These are phyloP conservation scores for Himalopsyche tibetana DNA, from an alignment of 2,888 invertebrate species.

Conservation along the genomic window DNA sequence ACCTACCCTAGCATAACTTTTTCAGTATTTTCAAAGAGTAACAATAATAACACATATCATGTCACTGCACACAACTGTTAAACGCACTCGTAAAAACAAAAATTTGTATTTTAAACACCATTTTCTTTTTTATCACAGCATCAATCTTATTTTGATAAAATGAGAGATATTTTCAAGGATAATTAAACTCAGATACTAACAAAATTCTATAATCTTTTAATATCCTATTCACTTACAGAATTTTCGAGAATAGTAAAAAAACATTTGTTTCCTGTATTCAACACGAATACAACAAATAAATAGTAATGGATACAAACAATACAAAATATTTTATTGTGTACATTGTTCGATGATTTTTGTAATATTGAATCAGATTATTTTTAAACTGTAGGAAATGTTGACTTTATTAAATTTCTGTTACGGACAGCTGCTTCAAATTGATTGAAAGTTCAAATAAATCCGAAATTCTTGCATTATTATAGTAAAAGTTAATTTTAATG, in stretches of 20 bases:
- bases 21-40: not conserved
- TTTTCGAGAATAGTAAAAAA: constrained; percentile 11
- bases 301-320: too few species aligned
- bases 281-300: too few species aligned
- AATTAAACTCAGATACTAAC: constrained; percentile 6
- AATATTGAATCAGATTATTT: too few species aligned
- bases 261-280: not conserved
- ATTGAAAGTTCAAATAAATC: not conserved
- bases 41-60: too few species aligned
- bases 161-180: not conserved
- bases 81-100: too few species aligned
- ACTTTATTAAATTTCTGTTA: not conserved
- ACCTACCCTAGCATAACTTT: not conserved
- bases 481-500: not conserved
- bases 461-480: not conserved
- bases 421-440: not conserved
- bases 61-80: too few species aligned
- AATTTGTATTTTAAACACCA: too few species aligned
- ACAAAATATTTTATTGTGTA: too few species aligned
- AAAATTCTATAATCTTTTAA: constrained; percentile 34
- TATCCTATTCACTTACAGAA: constrained; percentile 15
- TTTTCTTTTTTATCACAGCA: too few species aligned
- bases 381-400: too few species aligned
- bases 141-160: too few species aligned
- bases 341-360: too few species aligned